A percentile compares a stretch with the other conserved stretches of the same genome.
These are phyloP conservation scores for Euglossa dilemma DNA, from an alignment of 1,140 invertebrate species.

Conservation along the genomic window DNA sequence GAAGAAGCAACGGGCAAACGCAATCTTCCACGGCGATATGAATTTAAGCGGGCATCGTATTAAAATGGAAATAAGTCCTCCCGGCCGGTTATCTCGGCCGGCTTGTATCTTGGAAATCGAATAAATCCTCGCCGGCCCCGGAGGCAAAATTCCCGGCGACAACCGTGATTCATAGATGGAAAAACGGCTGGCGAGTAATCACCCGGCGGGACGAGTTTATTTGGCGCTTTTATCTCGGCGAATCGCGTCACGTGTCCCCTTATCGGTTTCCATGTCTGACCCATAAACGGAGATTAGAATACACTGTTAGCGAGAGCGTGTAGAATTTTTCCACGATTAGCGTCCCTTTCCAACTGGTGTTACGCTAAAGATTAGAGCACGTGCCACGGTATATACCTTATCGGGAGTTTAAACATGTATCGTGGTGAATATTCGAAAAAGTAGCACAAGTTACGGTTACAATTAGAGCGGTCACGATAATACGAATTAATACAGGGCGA, in stretches of 20 bases:
- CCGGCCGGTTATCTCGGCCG: no score
- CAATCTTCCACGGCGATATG: background rate
- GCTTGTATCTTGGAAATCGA: background rate
- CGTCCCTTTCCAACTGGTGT: background rate
- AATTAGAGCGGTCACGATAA: no score
- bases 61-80: slow-evolving; percentile 45
- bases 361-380: background rate
- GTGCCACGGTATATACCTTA: background rate
- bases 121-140: slow-evolving; percentile 10
- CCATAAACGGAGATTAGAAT: background rate
- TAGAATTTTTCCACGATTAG: background rate
- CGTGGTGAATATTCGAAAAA: background rate
- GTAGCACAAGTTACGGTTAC: no score
- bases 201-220: background rate
- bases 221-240: slow-evolving; percentile 4
- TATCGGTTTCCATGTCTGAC: background rate
- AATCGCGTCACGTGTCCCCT: background rate
- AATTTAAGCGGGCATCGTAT: background rate
- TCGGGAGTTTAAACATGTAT: background rate
- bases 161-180: background rate
- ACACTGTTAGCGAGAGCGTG: background rate
- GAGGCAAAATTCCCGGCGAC: background rate
- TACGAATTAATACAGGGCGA: background rate
- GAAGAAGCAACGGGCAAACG: background rate
- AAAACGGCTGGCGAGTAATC: background rate